These are phyloP conservation scores for Engystomops pustulosus DNA, from an alignment of 2,113 vertebrate species.

Conservation along the genomic window DNA sequence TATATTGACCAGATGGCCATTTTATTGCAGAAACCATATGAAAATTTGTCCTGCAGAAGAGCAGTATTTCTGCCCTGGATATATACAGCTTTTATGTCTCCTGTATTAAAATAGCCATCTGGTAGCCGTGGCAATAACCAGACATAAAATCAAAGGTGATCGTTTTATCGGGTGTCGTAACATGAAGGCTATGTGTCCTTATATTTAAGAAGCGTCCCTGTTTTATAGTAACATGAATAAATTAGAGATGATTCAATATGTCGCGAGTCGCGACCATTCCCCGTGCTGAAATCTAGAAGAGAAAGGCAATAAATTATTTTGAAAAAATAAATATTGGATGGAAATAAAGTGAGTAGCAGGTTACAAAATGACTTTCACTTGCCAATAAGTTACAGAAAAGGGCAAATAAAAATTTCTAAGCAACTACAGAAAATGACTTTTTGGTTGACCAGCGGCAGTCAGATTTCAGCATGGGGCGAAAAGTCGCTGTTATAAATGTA, in stretches of 20 bases:
- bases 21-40: conserved; percentile 18
- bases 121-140: conserved; percentile 5
- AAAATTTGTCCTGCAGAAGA: conserved; percentile 8
- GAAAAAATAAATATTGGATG: background rate
- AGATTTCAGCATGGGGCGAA: too few relatives aligned
- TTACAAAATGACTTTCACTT: background rate
- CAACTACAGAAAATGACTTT: too few relatives aligned
- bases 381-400: too few relatives aligned
- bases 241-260: background rate
- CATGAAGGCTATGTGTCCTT: background rate
- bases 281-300: background rate
- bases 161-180: background rate
- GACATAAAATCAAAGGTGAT: conserved; percentile 38
- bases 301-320: background rate
- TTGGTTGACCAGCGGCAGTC: too few relatives aligned
- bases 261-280: too few relatives aligned
- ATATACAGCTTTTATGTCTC: conserved; percentile 15
- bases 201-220: background rate
- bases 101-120: conserved; percentile 32
- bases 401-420: too few relatives aligned
- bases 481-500: too few relatives aligned
- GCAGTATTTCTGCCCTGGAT: conserved; percentile 17
- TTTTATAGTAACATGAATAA: background rate
- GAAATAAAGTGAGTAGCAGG: too few relatives aligned
- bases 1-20: conserved; percentile 49